Conservation (phyloP, 2,797 vertebrate species). For the Amblyraja radiata region DNA sequence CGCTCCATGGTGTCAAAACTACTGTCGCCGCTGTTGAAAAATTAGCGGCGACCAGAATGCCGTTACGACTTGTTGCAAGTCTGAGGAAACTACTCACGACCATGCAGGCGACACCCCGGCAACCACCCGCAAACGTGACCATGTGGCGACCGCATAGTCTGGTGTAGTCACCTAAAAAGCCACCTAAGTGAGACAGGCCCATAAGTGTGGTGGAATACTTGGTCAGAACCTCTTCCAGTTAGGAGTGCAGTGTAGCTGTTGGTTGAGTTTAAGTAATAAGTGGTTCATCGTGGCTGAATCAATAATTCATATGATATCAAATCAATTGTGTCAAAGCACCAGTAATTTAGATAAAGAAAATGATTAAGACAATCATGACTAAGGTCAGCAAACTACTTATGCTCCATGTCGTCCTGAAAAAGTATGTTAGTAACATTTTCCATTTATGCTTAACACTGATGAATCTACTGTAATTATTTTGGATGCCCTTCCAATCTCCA, state of each 20-base stretch:
- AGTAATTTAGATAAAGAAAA: background rate
- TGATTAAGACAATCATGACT: slow-evolving; percentile 4
- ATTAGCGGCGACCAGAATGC: too few species aligned
- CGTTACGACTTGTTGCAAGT: too few species aligned
- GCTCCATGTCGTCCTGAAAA: slow-evolving; percentile 41
- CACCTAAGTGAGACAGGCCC: too few species aligned
- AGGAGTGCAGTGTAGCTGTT: background rate
- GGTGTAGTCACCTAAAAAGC: too few species aligned
- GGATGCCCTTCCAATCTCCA: background rate
- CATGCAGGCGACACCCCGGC: too few species aligned
- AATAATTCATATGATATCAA: background rate
- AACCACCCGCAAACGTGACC: too few species aligned
- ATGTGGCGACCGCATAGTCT: too few species aligned
- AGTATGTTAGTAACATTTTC: slow-evolving; percentile 34
- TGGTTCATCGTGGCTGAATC: background rate
- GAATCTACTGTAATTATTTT: slow-evolving; percentile 40
- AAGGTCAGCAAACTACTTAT: slow-evolving; percentile 41
- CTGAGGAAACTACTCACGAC: too few species aligned
- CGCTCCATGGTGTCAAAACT: too few species aligned
- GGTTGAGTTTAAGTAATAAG: background rate
- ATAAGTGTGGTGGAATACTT: background rate
- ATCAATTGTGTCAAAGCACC: background rate
- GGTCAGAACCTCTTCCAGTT: background rate
- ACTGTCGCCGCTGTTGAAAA: too few species aligned
- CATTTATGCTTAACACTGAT: slow-evolving; percentile 40